Percentiles rank a stretch among this genome's conserved stretches.
phyloP scores from a whole-genome alignment of 2,888 invertebrate species.

The Erebia epiphron region DNA sequence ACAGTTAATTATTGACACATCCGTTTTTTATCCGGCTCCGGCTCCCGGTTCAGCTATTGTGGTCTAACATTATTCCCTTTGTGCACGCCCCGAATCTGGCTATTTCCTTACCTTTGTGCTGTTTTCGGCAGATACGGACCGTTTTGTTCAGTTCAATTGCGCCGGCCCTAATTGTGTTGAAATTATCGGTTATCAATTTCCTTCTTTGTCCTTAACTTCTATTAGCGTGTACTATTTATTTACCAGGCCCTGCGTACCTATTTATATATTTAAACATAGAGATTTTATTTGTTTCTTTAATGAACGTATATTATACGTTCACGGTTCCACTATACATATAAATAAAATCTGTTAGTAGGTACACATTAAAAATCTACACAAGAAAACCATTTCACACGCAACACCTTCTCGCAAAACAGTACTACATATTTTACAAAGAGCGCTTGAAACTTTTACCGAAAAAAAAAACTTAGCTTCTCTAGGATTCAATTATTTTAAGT shows the following conservation, averaged over 20 bases:
- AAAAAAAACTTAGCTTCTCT: too few relatives aligned
- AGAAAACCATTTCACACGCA: too few relatives aligned
- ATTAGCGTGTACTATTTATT: conserved; percentile 11
- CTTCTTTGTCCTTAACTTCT: conserved; percentile 23
- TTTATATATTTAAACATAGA: neutral
- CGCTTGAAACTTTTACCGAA: too few relatives aligned
- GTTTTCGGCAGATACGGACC: conserved; percentile 44
- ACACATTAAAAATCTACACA: too few relatives aligned
- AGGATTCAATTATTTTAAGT: too few relatives aligned
- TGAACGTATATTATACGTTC: too few relatives aligned
- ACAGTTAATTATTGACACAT: conserved; percentile 82
- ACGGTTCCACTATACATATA: too few relatives aligned
- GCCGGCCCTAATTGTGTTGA: conserved; percentile 53
- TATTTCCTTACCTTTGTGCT: conserved; percentile 73
- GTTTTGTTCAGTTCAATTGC: conserved; percentile 52
- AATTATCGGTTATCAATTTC: conserved; percentile 62
- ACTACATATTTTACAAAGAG: too few relatives aligned
- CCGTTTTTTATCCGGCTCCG: conserved; percentile 65
- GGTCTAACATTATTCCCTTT: conserved; percentile 68
- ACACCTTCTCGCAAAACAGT: too few relatives aligned
- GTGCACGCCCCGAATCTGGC: conserved; percentile 60
- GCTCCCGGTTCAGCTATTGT: conserved; percentile 59
- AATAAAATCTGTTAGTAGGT: too few relatives aligned
- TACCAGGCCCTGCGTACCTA: neutral
- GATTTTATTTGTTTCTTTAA: neutral